Evolutionary conservation across 2,797 vertebrate genomes (phyloP).

Genomic region (Simalia tracyae): DNA sequence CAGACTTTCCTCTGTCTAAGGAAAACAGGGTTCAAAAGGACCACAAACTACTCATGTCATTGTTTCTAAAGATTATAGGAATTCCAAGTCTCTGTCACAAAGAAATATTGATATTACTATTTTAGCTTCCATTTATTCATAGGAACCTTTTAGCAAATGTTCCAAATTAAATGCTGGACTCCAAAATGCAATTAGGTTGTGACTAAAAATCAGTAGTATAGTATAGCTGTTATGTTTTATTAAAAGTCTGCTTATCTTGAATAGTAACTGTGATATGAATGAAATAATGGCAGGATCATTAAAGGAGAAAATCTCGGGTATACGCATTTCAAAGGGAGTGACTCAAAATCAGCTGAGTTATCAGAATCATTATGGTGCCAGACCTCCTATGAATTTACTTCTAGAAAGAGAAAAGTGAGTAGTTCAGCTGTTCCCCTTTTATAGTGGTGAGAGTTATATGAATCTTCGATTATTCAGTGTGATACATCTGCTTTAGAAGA

Average conservation of each 20-base stretch:
- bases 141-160: not conserved
- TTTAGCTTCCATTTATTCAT: conserved; percentile 26
- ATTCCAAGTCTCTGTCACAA: conserved; percentile 35
- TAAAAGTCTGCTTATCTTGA: conserved; percentile 38
- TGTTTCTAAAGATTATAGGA: not conserved
- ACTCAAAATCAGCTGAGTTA: conserved; percentile 26
- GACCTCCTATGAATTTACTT: not conserved
- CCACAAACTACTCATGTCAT: not conserved
- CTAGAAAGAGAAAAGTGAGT: not conserved
- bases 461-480: not conserved
- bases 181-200: conserved; percentile 37
- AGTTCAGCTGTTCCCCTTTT: not conserved
- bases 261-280: conserved; percentile 30
- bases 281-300: conserved; percentile 55
- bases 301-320: conserved; percentile 8
- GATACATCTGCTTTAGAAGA: not conserved
- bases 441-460: not conserved
- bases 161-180: not conserved
- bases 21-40: not conserved
- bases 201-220: conserved; percentile 32
- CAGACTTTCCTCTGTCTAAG: conserved; percentile 5
- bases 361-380: not conserved
- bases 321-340: conserved; percentile 54
- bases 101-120: conserved; percentile 18
- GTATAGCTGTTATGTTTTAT: conserved; percentile 29